Percentiles rank a stretch among this genome's conserved stretches.
Conservation (phyloP, 2,888 invertebrate genomes). For the Apamea anceps region DNA sequence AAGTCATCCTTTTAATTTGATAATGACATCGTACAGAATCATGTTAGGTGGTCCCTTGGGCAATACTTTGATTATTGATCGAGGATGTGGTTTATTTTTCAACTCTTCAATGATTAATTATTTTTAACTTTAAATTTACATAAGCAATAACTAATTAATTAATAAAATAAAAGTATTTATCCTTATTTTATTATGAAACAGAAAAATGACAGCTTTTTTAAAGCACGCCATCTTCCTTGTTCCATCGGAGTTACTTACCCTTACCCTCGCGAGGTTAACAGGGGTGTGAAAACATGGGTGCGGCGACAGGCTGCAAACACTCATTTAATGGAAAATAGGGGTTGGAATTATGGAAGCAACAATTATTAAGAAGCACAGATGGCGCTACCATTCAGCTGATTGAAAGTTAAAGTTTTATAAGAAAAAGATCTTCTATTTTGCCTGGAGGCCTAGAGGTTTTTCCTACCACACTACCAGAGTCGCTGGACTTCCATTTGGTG, state of each 20-base stretch:
- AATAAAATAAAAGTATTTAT: neutral
- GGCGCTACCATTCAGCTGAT: constrained; percentile 14
- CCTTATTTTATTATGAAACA: neutral
- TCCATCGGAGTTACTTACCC: neutral
- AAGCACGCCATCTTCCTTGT: constrained; percentile 42
- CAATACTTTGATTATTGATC: neutral
- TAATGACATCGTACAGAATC: neutral
- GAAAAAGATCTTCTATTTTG: neutral
- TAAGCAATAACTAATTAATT: neutral
- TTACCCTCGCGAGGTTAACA: neutral
- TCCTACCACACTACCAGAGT: neutral
- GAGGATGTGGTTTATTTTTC: neutral
- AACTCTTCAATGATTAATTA: neutral
- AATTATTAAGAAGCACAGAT: constrained; percentile 30
- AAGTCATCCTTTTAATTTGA: neutral
- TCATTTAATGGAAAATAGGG: neutral
- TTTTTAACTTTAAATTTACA: neutral
- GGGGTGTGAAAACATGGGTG: neutral
- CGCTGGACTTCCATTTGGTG: neutral
- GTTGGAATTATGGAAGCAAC: constrained; percentile 10
- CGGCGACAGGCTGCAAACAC: neutral
- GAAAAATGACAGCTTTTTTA: neutral
- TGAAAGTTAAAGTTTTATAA: neutral
- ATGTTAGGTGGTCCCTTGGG: neutral
- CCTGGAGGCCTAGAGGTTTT: neutral